These are phyloP conservation scores for Bombus affinis DNA, from an alignment of 1,140 invertebrate genomes.

Conservation along the genomic window DNA sequence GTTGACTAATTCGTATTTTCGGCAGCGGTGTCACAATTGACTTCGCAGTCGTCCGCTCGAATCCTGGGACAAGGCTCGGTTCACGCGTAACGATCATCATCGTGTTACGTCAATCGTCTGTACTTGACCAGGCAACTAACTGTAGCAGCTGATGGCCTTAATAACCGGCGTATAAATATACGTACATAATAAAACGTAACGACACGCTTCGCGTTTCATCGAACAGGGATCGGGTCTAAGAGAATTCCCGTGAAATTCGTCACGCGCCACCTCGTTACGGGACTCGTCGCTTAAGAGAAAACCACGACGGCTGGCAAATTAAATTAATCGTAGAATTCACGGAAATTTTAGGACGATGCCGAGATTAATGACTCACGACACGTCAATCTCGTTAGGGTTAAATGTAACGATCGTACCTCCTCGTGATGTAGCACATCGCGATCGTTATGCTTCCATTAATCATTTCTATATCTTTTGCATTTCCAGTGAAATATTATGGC, in stretches of 20 bases:
- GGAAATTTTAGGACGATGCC: slow-evolving; percentile 13
- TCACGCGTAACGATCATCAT: slow-evolving; percentile 32
- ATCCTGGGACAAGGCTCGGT: slow-evolving; percentile 21
- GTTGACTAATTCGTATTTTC: slow-evolving; percentile 24
- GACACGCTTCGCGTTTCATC: slow-evolving; percentile 26
- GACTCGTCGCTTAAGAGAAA: no score
- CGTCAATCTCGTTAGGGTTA: slow-evolving; percentile 33
- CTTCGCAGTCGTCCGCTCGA: not conserved
- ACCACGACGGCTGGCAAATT: not conserved
- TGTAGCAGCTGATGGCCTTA: slow-evolving; percentile 57
- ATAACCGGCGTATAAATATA: slow-evolving; percentile 40
- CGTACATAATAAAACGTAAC: slow-evolving; percentile 23
- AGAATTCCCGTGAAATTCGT: slow-evolving; percentile 2
- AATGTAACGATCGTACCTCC: not conserved
- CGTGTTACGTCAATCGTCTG: slow-evolving; percentile 60
- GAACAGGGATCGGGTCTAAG: not conserved
- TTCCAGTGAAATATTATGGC: not conserved
- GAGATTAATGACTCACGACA: slow-evolving; percentile 28
- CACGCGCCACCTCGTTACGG: slow-evolving; percentile 1
- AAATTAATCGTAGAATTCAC: slow-evolving; percentile 33
- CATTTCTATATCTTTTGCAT: not conserved
- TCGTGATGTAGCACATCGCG: not conserved
- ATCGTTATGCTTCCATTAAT: slow-evolving; percentile 27
- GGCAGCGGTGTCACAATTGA: not conserved
- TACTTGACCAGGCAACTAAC: slow-evolving; percentile 51